phyloP scores from a whole-genome alignment of 2,888 invertebrate species.

The Operophtera brumata region DNA sequence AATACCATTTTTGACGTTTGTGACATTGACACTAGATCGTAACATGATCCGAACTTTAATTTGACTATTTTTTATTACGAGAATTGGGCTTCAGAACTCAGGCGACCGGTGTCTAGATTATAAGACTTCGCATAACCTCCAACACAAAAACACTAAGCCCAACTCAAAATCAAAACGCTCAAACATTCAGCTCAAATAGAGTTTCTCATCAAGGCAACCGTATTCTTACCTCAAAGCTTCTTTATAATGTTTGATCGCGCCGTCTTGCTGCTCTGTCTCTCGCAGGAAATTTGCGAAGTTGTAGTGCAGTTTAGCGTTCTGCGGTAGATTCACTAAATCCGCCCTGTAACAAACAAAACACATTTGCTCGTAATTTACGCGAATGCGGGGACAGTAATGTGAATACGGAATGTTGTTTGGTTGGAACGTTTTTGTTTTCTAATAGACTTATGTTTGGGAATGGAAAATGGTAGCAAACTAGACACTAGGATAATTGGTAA shows the following conservation, averaged over 20 bases:
- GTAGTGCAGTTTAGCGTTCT: constrained; percentile 96
- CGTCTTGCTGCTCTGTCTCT: constrained; percentile 86
- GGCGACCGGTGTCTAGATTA: too few relatives aligned
- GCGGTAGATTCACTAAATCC: constrained; percentile 89
- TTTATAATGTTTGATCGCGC: constrained; percentile 89
- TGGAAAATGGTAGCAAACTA: not conserved
- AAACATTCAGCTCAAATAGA: not conserved
- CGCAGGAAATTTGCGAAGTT: constrained; percentile 93
- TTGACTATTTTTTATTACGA: too few relatives aligned
- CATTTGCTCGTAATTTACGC: constrained; percentile 62
- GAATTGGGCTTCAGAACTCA: too few relatives aligned
- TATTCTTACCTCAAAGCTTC: constrained; percentile 87
- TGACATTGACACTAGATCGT: too few relatives aligned
- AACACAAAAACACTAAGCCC: too few relatives aligned
- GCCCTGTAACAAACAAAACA: constrained; percentile 83
- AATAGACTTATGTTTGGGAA: not conserved
- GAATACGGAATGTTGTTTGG: constrained; percentile 37
- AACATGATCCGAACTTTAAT: too few relatives aligned
- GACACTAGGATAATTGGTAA: too few relatives aligned
- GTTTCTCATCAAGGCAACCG: constrained; percentile 36
- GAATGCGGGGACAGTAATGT: constrained; percentile 45
- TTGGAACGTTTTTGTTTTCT: not conserved
- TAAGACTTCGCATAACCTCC: too few relatives aligned
- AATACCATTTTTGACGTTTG: too few relatives aligned
- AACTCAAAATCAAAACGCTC: not conserved